These are phyloP conservation scores for Chrysopa pallens DNA, from an alignment of 1,140 invertebrate species.

Conservation along the genomic window DNA sequence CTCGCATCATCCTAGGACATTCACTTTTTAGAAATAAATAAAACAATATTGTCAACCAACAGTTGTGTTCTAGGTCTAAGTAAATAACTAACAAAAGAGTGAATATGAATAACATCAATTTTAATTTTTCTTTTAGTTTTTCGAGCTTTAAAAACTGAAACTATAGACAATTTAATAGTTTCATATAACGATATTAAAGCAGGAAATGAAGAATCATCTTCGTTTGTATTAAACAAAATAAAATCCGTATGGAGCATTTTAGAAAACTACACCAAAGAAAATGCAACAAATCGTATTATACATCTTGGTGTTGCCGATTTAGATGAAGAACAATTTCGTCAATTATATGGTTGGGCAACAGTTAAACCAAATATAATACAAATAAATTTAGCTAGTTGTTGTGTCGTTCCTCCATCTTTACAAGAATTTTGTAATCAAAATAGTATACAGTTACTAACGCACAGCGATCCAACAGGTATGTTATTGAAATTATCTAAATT, in stretches of 20 bases:
- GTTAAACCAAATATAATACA: constrained; percentile 85
- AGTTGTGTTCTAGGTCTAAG: too few species aligned
- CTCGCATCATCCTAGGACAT: too few species aligned
- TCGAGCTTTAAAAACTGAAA: constrained; percentile 36
- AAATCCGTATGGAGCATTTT: constrained; percentile 53
- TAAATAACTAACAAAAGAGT: too few species aligned
- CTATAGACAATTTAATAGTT: constrained; percentile 58
- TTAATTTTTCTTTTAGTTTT: constrained; percentile 35
- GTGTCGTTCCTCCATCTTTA: constrained; percentile 81
- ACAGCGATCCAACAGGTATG: constrained; percentile 80
- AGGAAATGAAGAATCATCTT: constrained; percentile 16
- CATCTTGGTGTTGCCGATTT: constrained; percentile 79
- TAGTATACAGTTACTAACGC: constrained; percentile 84
- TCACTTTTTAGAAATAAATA: too few species aligned
- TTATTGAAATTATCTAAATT: constrained; percentile 3
- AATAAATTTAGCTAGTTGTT: constrained; percentile 89
- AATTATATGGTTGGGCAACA: constrained; percentile 58
- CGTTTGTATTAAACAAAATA: constrained; percentile 32
- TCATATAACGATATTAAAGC: constrained; percentile 40
- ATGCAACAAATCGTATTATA: constrained; percentile 36
- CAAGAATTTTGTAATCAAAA: constrained; percentile 78
- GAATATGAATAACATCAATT: not conserved
- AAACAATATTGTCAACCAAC: too few species aligned
- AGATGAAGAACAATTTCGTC: constrained; percentile 57
- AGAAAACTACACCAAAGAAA: constrained; percentile 38